Conservation (phyloP, 2,888 invertebrate species). For the Acanthopleura granulata region DNA sequence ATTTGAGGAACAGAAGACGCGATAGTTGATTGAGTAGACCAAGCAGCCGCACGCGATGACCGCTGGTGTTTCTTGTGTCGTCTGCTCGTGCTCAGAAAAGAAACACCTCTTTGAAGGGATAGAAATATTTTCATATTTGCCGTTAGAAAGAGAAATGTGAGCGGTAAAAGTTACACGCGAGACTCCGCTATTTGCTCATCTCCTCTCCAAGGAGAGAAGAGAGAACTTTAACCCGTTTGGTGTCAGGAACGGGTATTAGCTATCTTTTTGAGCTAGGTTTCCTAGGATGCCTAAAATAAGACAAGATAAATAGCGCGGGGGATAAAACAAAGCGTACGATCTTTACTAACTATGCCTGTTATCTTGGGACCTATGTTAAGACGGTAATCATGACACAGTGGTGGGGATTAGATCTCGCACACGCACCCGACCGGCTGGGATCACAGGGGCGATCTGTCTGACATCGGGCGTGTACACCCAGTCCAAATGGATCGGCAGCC, state of each 20-base stretch:
- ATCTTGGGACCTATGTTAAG: conserved; percentile 13
- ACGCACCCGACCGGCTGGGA: background rate
- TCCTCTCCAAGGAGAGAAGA: background rate
- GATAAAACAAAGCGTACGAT: conserved; percentile 12
- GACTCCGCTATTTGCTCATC: conserved; percentile 13
- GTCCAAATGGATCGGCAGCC: background rate
- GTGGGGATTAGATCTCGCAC: background rate
- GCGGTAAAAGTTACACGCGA: conserved; percentile 15
- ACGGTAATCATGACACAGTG: conserved; percentile 12
- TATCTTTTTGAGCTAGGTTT: background rate
- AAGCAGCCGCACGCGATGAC: conserved; percentile 8
- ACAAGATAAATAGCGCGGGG: conserved; percentile 15
- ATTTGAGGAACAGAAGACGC: no score
- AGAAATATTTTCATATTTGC: conserved; percentile 20
- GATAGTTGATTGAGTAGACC: no score
- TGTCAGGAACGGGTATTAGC: conserved; percentile 15
- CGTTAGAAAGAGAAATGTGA: conserved; percentile 18
- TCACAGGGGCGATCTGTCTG: background rate
- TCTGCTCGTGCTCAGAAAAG: background rate
- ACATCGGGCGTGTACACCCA: conserved; percentile 1
- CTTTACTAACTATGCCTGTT: conserved; percentile 1
- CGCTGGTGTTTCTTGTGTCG: background rate
- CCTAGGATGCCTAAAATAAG: background rate
- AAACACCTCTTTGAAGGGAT: conserved; percentile 13
- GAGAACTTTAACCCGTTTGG: background rate